These are phyloP conservation scores for Apomyelois bistriatella DNA, from an alignment of 2,888 invertebrate genomes.

Conservation along the genomic window DNA sequence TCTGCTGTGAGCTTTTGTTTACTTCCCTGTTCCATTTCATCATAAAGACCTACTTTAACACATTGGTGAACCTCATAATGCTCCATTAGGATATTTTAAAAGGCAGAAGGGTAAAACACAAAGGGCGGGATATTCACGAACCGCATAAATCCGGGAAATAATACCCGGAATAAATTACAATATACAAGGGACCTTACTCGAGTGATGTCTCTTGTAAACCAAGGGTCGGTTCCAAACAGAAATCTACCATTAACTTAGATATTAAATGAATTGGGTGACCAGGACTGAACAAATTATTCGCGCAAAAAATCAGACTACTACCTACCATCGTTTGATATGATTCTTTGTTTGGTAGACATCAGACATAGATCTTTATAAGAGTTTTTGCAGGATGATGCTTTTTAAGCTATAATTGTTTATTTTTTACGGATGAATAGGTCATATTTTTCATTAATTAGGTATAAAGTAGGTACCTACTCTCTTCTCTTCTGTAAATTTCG, in stretches of 20 bases:
- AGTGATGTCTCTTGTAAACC: not conserved
- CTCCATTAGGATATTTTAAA: conserved; percentile 6
- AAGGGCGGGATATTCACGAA: conserved; percentile 19
- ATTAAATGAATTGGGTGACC: not conserved
- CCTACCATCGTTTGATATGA: too few species aligned
- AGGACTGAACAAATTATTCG: too few species aligned
- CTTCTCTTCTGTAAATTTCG: too few species aligned
- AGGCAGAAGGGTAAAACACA: conserved; percentile 16
- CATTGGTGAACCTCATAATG: conserved; percentile 5
- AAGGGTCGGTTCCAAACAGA: not conserved
- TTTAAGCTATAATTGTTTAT: too few species aligned
- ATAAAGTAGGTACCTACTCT: too few species aligned
- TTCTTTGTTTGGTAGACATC: too few species aligned
- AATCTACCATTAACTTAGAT: not conserved
- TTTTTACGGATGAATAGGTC: too few species aligned
- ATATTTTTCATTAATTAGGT: too few species aligned
- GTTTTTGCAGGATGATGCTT: too few species aligned
- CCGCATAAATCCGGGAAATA: conserved; percentile 33
- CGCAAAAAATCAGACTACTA: too few species aligned
- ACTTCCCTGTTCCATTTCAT: not conserved
- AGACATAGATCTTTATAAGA: too few species aligned
- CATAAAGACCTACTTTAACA: not conserved
- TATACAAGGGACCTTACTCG: conserved; percentile 17
- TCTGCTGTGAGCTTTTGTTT: too few species aligned
- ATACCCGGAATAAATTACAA: conserved; percentile 38